phyloP scores from a whole-genome alignment of 2,113 vertebrate species.

The Anolis sagrei region DNA sequence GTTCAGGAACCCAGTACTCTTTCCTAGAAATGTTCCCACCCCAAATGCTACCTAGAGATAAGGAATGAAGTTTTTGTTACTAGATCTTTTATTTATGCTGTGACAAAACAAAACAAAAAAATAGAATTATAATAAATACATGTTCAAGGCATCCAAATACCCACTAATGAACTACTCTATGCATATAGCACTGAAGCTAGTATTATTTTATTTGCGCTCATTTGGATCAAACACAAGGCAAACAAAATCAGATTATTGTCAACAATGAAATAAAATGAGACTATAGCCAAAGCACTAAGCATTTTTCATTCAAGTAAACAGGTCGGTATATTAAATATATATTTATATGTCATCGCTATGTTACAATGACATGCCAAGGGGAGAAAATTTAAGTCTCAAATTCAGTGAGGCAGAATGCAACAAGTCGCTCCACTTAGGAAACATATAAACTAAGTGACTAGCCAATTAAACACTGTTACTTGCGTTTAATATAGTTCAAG shows the following conservation, averaged over 20 bases:
- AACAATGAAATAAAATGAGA: conserved; percentile 45
- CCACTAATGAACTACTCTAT: neutral
- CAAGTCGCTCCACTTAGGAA: neutral
- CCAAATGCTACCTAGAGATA: neutral
- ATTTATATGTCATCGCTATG: neutral
- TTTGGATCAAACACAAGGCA: neutral
- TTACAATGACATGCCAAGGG: rapidly evolving
- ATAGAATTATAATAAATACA: neutral
- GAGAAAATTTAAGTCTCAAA: neutral
- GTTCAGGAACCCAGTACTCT: neutral
- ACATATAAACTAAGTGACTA: neutral
- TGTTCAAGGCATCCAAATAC: neutral
- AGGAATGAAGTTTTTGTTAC: neutral
- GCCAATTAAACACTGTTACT: neutral
- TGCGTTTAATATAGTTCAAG: neutral
- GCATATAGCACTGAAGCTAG: neutral
- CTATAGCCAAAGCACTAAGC: conserved; percentile 2
- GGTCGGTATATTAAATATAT: neutral
- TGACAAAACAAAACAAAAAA: neutral
- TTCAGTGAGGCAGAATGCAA: neutral
- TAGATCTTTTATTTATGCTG: rapidly evolving
- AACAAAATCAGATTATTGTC: conserved; percentile 12
- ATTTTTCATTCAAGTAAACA: conserved; percentile 31
- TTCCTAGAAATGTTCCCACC: neutral
- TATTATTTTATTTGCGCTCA: neutral